A percentile compares a stretch with the other conserved stretches of the same genome.
These are phyloP conservation scores for Malacosoma neustria DNA, from an alignment of 2,888 invertebrate genomes.

Conservation along the genomic window DNA sequence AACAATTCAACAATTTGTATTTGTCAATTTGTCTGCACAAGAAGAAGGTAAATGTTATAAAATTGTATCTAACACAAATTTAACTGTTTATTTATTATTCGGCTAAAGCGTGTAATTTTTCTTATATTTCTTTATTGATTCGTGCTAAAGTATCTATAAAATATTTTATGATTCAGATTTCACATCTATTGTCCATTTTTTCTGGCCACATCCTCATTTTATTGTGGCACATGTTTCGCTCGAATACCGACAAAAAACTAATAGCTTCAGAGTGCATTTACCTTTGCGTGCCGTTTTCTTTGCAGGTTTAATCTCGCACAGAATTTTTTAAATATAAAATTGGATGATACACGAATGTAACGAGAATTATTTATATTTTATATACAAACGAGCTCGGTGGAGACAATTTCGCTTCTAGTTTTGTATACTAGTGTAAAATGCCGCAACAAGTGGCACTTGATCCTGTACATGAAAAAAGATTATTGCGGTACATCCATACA, in stretches of 20 bases:
- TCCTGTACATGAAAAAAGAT: slow-evolving; percentile 41
- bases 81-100: too few species aligned
- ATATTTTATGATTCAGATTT: slow-evolving; percentile 10
- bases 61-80: too few species aligned
- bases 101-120: too few species aligned
- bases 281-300: slow-evolving; percentile 32
- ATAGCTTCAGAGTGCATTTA: slow-evolving; percentile 44
- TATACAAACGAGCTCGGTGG: slow-evolving; percentile 11
- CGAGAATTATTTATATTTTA: slow-evolving; percentile 15
- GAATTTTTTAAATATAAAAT: slow-evolving; percentile 15
- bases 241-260: slow-evolving; percentile 56
- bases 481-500: slow-evolving; percentile 66
- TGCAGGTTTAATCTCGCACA: slow-evolving; percentile 27
- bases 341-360: slow-evolving; percentile 23
- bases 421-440: slow-evolving; percentile 22
- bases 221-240: slow-evolving; percentile 66
- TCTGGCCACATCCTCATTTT: slow-evolving; percentile 72
- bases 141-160: too few species aligned
- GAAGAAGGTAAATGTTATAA: too few species aligned
- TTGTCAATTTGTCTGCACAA: too few species aligned
- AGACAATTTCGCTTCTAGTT: neutral
- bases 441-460: slow-evolving; percentile 34
- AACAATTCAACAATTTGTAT: too few species aligned
- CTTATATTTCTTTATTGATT: too few species aligned
- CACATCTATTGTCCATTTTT: slow-evolving; percentile 62